Conservation (phyloP, 1,140 invertebrate genomes). For the Drosophila suzukii region DNA sequence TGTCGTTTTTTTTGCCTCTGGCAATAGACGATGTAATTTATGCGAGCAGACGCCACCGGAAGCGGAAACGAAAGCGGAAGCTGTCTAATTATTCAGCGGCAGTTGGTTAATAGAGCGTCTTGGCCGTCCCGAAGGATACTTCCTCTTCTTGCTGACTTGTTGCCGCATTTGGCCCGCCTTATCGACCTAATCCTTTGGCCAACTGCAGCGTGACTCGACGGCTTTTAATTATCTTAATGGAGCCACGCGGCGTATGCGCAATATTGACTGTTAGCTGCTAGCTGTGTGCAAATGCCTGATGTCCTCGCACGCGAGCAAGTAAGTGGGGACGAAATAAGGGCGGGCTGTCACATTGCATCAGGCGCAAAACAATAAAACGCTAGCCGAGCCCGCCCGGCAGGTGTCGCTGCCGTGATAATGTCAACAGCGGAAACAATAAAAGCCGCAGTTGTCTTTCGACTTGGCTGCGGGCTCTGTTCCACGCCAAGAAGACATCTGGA, state of each 20-base stretch:
- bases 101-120: constrained; percentile 43
- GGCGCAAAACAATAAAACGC: constrained; percentile 69
- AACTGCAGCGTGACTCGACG: constrained; percentile 16
- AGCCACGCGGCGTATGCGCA: constrained; percentile 55
- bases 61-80: constrained; percentile 48
- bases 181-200: constrained; percentile 49
- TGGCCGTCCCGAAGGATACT: background rate
- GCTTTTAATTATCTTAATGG: constrained; percentile 76
- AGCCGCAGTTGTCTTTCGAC: constrained; percentile 75
- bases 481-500: constrained; percentile 21
- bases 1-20: constrained; percentile 10
- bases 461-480: constrained; percentile 44
- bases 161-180: constrained; percentile 45
- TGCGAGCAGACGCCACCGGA: constrained; percentile 40
- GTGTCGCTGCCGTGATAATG: constrained; percentile 77
- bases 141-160: constrained; percentile 8
- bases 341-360: constrained; percentile 65
- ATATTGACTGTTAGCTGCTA: constrained; percentile 63
- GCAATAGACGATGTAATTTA: constrained; percentile 43
- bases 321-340: constrained; percentile 4
- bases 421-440: constrained; percentile 82
- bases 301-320: constrained; percentile 13
- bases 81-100: constrained; percentile 54
- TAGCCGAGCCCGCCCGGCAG: constrained; percentile 59
- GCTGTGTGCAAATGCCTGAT: constrained; percentile 25